phyloP scores from a whole-genome alignment of 2,888 invertebrate species.

The Drosophila parthenogenetica region DNA sequence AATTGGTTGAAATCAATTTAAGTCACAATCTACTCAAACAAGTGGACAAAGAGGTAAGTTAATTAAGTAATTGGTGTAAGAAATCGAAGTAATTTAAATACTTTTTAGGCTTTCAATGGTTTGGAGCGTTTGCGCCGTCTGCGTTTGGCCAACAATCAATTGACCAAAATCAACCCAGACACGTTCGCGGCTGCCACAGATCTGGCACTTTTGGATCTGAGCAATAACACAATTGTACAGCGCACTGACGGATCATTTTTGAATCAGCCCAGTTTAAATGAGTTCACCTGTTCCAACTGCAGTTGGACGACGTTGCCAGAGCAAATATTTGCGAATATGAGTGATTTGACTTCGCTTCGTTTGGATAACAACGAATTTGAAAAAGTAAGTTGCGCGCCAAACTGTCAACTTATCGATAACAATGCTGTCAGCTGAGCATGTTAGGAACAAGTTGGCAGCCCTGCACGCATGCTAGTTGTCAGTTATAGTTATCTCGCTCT shows the following conservation, averaged over 20 bases:
- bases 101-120: slow-evolving; percentile 79
- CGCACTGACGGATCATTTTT: slow-evolving; percentile 79
- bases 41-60: slow-evolving; percentile 78
- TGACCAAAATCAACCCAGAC: slow-evolving; percentile 82
- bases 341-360: slow-evolving; percentile 80
- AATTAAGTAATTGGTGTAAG: neutral
- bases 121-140: slow-evolving; percentile 81
- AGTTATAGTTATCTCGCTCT: slow-evolving; percentile 52
- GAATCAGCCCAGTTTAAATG: slow-evolving; percentile 79
- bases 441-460: slow-evolving; percentile 48
- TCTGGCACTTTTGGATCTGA: slow-evolving; percentile 82
- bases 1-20: slow-evolving; percentile 82
- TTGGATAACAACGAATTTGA: slow-evolving; percentile 83
- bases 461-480: slow-evolving; percentile 5
- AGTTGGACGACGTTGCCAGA: slow-evolving; percentile 82
- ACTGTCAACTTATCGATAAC: slow-evolving; percentile 43
- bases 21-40: slow-evolving; percentile 76
- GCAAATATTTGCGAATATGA: slow-evolving; percentile 83
- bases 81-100: neutral
- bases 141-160: slow-evolving; percentile 82
- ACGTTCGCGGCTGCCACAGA: slow-evolving; percentile 81
- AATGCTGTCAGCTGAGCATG: slow-evolving; percentile 12
- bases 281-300: slow-evolving; percentile 83
- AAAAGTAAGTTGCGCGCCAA: slow-evolving; percentile 71
- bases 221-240: slow-evolving; percentile 83